These are phyloP conservation scores for Siniperca knerii DNA, from an alignment of 2,113 vertebrate genomes.

Conservation along the genomic window DNA sequence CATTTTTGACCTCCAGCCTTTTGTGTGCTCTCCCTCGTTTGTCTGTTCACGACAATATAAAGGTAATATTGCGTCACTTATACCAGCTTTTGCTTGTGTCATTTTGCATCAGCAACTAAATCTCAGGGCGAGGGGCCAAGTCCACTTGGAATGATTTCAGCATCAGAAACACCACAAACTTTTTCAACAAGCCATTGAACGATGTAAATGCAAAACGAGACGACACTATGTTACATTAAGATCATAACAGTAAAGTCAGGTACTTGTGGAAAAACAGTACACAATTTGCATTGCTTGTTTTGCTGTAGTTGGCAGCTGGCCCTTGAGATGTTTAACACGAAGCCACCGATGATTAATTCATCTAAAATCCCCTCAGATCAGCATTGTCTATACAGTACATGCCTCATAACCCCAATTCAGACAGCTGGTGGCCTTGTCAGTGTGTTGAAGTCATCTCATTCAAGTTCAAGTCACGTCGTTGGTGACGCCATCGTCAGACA, in stretches of 20 bases:
- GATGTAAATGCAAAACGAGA: neutral
- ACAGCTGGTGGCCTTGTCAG: conserved; percentile 33
- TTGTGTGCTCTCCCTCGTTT: neutral
- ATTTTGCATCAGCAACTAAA: neutral
- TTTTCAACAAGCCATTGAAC: neutral
- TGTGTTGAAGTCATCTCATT: conserved; percentile 24
- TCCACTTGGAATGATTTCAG: neutral
- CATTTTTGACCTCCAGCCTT: neutral
- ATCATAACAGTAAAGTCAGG: neutral
- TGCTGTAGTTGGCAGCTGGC: conserved; percentile 6
- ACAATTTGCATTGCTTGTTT: neutral
- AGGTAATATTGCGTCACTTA: too few relatives aligned
- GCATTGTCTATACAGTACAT: conserved; percentile 4
- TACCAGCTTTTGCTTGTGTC: neutral
- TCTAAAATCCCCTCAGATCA: conserved; percentile 15
- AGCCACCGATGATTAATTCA: conserved; percentile 19
- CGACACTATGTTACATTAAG: neutral
- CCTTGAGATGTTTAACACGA: conserved; percentile 27
- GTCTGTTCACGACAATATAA: neutral
- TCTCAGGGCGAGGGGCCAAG: neutral
- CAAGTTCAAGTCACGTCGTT: conserved; percentile 23
- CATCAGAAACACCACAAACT: neutral
- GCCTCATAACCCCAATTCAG: conserved; percentile 14
- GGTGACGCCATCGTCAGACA: conserved; percentile 15
- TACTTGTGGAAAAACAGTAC: neutral